A percentile compares a stretch with the other conserved stretches of the same genome.
phyloP scores from a whole-genome alignment of 2,113 vertebrate genomes.

The rat (Rattus norvegicus) region DNA sequence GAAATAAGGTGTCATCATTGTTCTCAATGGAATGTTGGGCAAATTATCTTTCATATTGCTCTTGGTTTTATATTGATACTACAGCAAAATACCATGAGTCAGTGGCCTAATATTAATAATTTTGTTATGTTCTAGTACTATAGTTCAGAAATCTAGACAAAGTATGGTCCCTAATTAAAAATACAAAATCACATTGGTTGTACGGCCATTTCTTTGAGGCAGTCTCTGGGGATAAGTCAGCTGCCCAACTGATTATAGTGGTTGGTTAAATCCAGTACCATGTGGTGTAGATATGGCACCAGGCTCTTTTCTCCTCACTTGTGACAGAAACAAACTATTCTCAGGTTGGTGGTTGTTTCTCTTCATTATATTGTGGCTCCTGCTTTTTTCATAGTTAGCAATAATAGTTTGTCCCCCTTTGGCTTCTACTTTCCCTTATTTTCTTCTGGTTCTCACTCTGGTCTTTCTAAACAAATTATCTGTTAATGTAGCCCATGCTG shows the following conservation, averaged over 20 bases:
- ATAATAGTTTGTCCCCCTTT: not conserved
- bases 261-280: not conserved
- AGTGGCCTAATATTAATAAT: not conserved
- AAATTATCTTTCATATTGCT: not conserved
- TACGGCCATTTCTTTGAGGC: not conserved
- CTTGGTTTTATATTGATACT: not conserved
- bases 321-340: not conserved
- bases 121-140: slow-evolving; percentile 14
- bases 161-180: not conserved
- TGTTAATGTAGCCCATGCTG: not conserved
- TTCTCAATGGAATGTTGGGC: slow-evolving; percentile 45
- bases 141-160: not conserved
- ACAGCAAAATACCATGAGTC: not conserved
- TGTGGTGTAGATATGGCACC: not conserved
- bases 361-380: not conserved
- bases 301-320: not conserved
- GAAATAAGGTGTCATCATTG: not conserved
- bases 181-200: not conserved
- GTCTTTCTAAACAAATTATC: not conserved
- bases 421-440: not conserved
- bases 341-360: not conserved
- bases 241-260: not conserved
- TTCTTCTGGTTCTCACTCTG: not conserved
- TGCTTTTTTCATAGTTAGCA: not conserved
- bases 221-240: not conserved